phyloP scores from a whole-genome alignment of 2,888 invertebrate species.

The Drosophila flavopinicola region DNA sequence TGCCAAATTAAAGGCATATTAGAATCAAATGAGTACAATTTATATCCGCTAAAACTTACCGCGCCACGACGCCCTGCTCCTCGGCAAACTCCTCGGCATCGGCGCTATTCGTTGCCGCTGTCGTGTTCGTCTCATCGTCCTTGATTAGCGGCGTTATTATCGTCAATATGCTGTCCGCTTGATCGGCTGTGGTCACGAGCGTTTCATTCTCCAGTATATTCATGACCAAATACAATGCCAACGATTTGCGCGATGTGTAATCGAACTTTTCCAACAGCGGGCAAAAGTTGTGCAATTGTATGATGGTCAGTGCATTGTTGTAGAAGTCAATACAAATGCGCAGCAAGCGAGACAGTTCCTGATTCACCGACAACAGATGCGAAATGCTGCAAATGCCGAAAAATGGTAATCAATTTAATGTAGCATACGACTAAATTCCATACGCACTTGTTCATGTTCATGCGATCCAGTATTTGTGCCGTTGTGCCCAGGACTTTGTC shows the following conservation, averaged over 20 bases:
- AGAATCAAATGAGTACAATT: background rate
- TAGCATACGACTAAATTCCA: background rate
- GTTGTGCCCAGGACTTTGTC: slow-evolving; percentile 97
- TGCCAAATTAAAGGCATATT: slow-evolving; percentile 62
- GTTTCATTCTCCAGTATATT: slow-evolving; percentile 96
- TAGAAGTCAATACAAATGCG: slow-evolving; percentile 98
- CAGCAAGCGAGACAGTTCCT: slow-evolving; percentile 95
- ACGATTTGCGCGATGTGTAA: slow-evolving; percentile 92
- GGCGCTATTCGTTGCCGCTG: slow-evolving; percentile 77
- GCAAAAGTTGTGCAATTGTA: slow-evolving; percentile 94
- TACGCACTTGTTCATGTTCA: slow-evolving; percentile 91
- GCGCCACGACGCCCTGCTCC: slow-evolving; percentile 94
- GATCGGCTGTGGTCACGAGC: slow-evolving; percentile 93
- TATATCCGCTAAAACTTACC: slow-evolving; percentile 85
- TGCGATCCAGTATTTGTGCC: slow-evolving; percentile 94
- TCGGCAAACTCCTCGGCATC: slow-evolving; percentile 98
- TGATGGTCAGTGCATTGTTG: slow-evolving; percentile 94
- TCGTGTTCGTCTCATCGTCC: slow-evolving; percentile 90
- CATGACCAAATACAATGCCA: slow-evolving; percentile 94
- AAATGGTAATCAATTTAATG: background rate
- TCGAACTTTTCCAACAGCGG: slow-evolving; percentile 94
- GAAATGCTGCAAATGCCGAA: slow-evolving; percentile 78
- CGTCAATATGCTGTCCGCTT: slow-evolving; percentile 91
- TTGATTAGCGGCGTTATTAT: slow-evolving; percentile 94
- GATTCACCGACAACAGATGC: slow-evolving; percentile 89